These are phyloP conservation scores for Augiades crinisus DNA, from an alignment of 2,888 invertebrate genomes.

Conservation along the genomic window DNA sequence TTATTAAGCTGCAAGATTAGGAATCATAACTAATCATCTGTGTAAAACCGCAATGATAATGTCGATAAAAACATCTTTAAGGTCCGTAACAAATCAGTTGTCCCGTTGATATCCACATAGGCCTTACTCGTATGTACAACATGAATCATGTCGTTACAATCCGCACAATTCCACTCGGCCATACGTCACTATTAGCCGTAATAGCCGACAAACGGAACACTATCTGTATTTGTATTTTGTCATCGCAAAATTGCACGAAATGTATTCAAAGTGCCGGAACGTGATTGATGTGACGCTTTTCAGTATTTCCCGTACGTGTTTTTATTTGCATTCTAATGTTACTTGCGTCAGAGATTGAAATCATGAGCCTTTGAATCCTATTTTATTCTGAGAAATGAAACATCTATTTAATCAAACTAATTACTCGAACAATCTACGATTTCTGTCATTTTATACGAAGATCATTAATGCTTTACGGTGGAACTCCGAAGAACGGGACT, in stretches of 20 bases:
- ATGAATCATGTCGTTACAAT: conserved; percentile 15
- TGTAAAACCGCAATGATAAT: too few relatives aligned
- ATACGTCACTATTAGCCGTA: conserved; percentile 17
- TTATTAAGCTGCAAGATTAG: too few relatives aligned
- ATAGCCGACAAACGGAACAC: conserved; percentile 5
- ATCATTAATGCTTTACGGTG: too few relatives aligned
- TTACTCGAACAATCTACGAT: too few relatives aligned
- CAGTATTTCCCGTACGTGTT: conserved; percentile 6
- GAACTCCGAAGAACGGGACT: too few relatives aligned
- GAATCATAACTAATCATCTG: too few relatives aligned
- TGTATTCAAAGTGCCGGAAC: neutral
- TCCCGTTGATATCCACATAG: too few relatives aligned
- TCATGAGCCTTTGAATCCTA: neutral
- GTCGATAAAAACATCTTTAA: too few relatives aligned
- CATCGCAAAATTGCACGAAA: conserved; percentile 4
- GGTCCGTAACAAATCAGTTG: neutral
- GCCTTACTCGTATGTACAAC: too few relatives aligned
- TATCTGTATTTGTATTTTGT: conserved; percentile 13
- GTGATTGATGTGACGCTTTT: conserved; percentile 11
- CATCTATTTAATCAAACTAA: neutral
- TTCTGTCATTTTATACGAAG: too few relatives aligned
- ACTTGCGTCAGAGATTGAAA: conserved; percentile 8
- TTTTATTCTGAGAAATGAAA: conserved; percentile 1
- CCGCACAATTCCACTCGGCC: neutral
- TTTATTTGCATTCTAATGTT: neutral